Conservation (phyloP, 1,140 invertebrate genomes). For the Nomia melanderi region DNA sequence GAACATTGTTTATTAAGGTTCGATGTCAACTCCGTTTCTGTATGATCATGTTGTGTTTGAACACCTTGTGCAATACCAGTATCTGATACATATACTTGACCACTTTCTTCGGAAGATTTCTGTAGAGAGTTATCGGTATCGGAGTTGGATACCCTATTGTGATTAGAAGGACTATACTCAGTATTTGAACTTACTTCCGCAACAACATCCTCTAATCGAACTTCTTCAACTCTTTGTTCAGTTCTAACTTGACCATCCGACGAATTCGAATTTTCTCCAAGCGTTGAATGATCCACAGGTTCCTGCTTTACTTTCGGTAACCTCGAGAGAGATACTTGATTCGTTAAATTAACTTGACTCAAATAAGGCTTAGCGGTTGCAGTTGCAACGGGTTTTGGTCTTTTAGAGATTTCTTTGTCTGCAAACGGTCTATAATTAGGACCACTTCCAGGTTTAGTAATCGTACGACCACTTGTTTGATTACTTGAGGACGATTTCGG, state of each 20-base stretch:
- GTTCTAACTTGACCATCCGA: slow-evolving; percentile 76
- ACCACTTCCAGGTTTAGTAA: slow-evolving; percentile 69
- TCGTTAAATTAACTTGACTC: slow-evolving; percentile 72
- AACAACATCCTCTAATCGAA: slow-evolving; percentile 77
- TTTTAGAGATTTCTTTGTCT: slow-evolving; percentile 72
- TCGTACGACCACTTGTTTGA: slow-evolving; percentile 66
- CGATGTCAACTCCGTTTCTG: slow-evolving; percentile 56
- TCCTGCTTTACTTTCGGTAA: slow-evolving; percentile 74
- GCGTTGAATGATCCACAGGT: slow-evolving; percentile 70
- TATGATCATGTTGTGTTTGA: slow-evolving; percentile 58
- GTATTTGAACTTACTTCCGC: slow-evolving; percentile 74
- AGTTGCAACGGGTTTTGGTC: slow-evolving; percentile 76
- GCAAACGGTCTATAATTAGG: slow-evolving; percentile 74
- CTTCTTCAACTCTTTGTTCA: slow-evolving; percentile 78
- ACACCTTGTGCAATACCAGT: slow-evolving; percentile 51
- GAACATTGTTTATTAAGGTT: slow-evolving; percentile 56
- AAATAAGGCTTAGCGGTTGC: slow-evolving; percentile 74
- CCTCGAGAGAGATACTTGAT: slow-evolving; percentile 76
- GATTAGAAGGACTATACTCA: slow-evolving; percentile 72
- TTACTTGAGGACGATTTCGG: slow-evolving; percentile 80
- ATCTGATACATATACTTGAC: slow-evolving; percentile 60
- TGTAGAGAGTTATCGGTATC: slow-evolving; percentile 64
- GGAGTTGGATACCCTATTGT: slow-evolving; percentile 66
- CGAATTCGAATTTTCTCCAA: slow-evolving; percentile 78
- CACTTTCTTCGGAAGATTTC: slow-evolving; percentile 64